These are phyloP conservation scores for Phylloscopus collybita DNA, from an alignment of 2,797 vertebrate species.

Conservation along the genomic window DNA sequence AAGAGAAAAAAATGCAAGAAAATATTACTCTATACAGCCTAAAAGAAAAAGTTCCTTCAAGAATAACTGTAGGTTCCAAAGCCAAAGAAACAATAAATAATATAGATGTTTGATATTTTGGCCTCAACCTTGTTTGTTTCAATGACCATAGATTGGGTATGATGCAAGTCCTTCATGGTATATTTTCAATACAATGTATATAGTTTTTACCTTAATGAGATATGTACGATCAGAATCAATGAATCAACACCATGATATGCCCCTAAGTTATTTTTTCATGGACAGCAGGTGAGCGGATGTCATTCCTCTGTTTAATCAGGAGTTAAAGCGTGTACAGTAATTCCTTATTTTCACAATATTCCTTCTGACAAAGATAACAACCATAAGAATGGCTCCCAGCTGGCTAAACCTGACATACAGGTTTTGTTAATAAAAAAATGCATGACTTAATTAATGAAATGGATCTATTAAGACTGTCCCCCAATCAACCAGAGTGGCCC, in stretches of 20 bases:
- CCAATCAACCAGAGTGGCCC: conserved; percentile 76
- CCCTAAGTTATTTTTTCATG: conserved; percentile 73
- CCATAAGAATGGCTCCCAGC: conserved; percentile 77
- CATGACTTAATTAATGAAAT: conserved; percentile 84
- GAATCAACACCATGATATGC: conserved; percentile 67
- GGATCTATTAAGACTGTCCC: conserved; percentile 82
- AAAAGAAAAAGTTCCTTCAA: neutral
- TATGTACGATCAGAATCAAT: conserved; percentile 37
- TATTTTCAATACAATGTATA: conserved; percentile 28
- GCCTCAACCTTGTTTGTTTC: conserved; percentile 44
- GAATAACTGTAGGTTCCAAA: neutral
- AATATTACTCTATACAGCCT: neutral
- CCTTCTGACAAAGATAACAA: conserved; percentile 83
- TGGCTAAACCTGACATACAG: conserved; percentile 82
- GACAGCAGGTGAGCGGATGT: conserved; percentile 49
- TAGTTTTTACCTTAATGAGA: conserved; percentile 53
- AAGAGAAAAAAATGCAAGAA: neutral
- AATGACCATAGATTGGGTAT: neutral
- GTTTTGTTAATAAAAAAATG: conserved; percentile 83
- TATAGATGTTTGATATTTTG: neutral
- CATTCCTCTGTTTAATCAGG: conserved; percentile 79
- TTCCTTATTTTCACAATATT: conserved; percentile 83
- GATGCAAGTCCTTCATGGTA: conserved; percentile 44
- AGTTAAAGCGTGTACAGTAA: conserved; percentile 78
- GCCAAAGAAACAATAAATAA: neutral